These are phyloP conservation scores for Coelopa pilipes DNA, from an alignment of 2,888 invertebrate genomes.

Conservation along the genomic window DNA sequence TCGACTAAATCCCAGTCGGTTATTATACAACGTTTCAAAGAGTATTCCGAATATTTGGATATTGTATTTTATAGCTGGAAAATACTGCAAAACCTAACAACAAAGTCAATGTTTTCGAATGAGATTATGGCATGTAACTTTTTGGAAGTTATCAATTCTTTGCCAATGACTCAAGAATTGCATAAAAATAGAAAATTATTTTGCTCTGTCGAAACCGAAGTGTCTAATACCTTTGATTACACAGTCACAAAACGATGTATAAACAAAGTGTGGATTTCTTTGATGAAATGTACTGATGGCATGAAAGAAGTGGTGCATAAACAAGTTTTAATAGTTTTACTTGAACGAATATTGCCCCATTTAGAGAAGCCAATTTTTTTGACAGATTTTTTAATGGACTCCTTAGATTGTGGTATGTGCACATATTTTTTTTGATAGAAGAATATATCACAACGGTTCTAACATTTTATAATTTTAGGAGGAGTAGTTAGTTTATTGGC, in stretches of 20 bases:
- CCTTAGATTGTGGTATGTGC: slow-evolving; percentile 78
- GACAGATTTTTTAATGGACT: slow-evolving; percentile 92
- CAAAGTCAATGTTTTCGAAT: slow-evolving; percentile 69
- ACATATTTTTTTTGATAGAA: background rate
- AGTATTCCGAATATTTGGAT: slow-evolving; percentile 80
- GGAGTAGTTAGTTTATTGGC: slow-evolving; percentile 90
- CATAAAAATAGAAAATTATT: slow-evolving; percentile 59
- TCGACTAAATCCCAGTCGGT: slow-evolving; percentile 72
- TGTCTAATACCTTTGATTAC: slow-evolving; percentile 70
- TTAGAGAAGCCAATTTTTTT: slow-evolving; percentile 83
- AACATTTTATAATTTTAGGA: slow-evolving; percentile 69
- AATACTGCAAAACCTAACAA: slow-evolving; percentile 70
- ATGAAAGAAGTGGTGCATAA: slow-evolving; percentile 78
- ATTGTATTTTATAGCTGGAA: slow-evolving; percentile 79
- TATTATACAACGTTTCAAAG: slow-evolving; percentile 77
- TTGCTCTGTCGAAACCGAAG: slow-evolving; percentile 62
- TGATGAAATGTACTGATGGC: slow-evolving; percentile 71
- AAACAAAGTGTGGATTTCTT: slow-evolving; percentile 80
- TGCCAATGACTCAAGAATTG: slow-evolving; percentile 64
- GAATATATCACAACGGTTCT: background rate
- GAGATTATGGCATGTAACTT: slow-evolving; percentile 72
- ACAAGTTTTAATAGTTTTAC: slow-evolving; percentile 80
- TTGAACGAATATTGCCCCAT: slow-evolving; percentile 84
- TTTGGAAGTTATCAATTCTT: slow-evolving; percentile 72
- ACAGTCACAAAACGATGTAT: slow-evolving; percentile 69